phyloP scores from a whole-genome alignment of 1,140 invertebrate species.

The Trachelipus rathkii region DNA sequence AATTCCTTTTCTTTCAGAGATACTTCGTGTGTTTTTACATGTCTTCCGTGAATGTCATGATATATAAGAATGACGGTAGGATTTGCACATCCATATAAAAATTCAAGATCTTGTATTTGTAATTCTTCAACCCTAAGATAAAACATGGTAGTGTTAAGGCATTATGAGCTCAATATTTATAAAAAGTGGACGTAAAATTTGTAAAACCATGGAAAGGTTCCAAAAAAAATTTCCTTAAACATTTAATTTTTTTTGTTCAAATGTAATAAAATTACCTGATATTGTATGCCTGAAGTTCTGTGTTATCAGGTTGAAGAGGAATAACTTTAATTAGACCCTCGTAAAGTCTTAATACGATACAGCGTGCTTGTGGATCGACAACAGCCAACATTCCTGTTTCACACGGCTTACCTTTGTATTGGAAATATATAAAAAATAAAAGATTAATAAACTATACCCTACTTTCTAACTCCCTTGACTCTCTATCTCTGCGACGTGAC shows the following conservation, averaged over 20 bases:
- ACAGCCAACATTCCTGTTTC: conserved; percentile 91
- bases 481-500: no score
- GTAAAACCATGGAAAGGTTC: background rate
- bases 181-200: background rate
- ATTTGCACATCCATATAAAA: conserved; percentile 86
- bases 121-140: conserved; percentile 82
- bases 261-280: conserved; percentile 68
- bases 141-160: no score
- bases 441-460: no score
- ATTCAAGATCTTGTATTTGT: conserved; percentile 91
- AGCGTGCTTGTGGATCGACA: conserved; percentile 89
- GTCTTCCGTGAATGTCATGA: conserved; percentile 86
- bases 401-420: conserved; percentile 73
- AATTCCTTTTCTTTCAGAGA: no score
- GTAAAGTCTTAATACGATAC: conserved; percentile 91
- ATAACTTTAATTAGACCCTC: conserved; percentile 97
- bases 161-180: no score
- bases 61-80: conserved; percentile 94
- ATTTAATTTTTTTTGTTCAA: no score
- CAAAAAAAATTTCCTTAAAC: no score
- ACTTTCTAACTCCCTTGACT: no score
- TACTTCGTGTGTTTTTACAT: conserved; percentile 96
- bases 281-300: conserved; percentile 89
- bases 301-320: conserved; percentile 85
- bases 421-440: no score